Conservation (phyloP, 2,797 vertebrate genomes). For the Xenopus petersii region DNA sequence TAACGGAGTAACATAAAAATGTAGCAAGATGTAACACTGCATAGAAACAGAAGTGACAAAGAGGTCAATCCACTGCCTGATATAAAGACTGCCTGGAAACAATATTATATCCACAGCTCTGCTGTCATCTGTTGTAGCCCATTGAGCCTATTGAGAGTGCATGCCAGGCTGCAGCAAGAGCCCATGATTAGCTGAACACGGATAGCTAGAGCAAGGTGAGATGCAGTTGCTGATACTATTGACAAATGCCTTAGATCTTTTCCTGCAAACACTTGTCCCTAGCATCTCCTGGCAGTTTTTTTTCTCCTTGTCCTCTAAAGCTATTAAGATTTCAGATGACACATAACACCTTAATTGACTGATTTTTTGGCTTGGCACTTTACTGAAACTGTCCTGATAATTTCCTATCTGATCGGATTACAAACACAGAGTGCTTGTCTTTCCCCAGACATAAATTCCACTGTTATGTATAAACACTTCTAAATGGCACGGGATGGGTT, state of each 20-base stretch:
- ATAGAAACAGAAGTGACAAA: no score
- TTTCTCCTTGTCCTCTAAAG: constrained; percentile 57
- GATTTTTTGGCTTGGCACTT: constrained; percentile 36
- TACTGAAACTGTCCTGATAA: constrained; percentile 29
- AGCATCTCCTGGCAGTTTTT: constrained; percentile 43
- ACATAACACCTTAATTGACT: constrained; percentile 46
- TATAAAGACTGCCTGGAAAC: no score
- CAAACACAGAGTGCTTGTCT: background rate
- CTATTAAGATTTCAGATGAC: constrained; percentile 57
- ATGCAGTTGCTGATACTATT: constrained; percentile 52
- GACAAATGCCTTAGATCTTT: constrained; percentile 54
- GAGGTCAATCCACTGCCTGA: no score
- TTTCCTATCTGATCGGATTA: constrained; percentile 24
- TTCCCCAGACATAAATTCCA: background rate
- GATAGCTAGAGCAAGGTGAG: constrained; percentile 30
- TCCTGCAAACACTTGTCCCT: constrained; percentile 51
- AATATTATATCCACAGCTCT: background rate
- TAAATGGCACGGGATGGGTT: background rate
- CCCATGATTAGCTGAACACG: constrained; percentile 56
- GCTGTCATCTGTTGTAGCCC: background rate
- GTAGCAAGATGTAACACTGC: no score
- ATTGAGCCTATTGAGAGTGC: constrained; percentile 31
- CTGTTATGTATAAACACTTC: background rate
- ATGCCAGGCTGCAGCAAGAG: constrained; percentile 53
- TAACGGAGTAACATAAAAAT: no score